Conservation (phyloP, 2,797 vertebrate genomes). For the Ibycter americanus region DNA sequence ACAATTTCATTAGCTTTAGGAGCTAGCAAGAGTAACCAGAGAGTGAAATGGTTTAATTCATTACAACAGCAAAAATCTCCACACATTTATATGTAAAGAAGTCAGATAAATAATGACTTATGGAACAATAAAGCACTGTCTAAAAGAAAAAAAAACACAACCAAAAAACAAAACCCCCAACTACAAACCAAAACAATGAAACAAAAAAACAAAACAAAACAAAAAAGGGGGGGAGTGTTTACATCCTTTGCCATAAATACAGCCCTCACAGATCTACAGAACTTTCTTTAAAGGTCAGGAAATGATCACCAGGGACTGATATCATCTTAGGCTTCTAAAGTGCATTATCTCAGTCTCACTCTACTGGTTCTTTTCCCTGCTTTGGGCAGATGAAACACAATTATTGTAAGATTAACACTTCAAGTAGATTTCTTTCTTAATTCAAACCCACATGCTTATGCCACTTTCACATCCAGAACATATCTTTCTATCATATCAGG, state of each 20-base stretch:
- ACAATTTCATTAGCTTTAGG: background rate
- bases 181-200: background rate
- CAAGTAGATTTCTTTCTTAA: background rate
- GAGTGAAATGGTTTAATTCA: background rate
- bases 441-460: background rate
- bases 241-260: background rate
- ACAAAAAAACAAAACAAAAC: background rate
- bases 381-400: background rate
- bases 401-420: background rate
- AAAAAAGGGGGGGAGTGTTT: background rate
- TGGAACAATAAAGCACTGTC: background rate
- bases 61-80: background rate
- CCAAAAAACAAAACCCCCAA: background rate
- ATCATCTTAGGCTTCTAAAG: background rate
- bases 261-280: fast-evolving
- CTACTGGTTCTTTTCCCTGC: background rate
- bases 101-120: background rate
- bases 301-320: background rate
- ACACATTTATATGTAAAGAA: background rate
- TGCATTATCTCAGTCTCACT: background rate
- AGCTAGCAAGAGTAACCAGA: background rate
- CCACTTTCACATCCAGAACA: background rate
- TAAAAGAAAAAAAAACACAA: background rate
- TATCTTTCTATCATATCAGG: background rate
- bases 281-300: background rate